phyloP scores from a whole-genome alignment of 1,140 invertebrate genomes.

The Drosophila ananassae region DNA sequence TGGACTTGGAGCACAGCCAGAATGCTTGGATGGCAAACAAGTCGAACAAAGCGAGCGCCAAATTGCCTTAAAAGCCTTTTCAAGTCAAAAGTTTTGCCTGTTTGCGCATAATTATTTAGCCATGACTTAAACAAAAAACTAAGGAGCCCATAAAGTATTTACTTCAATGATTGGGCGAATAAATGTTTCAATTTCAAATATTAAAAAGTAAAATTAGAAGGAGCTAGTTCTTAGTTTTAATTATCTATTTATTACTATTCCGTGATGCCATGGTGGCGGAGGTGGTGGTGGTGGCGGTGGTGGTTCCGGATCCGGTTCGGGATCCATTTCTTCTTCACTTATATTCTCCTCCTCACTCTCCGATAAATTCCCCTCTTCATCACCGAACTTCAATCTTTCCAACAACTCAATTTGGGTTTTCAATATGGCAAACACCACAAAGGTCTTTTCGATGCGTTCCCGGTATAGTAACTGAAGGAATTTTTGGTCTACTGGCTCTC shows the following conservation, averaged over 20 bases:
- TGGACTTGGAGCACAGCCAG: constrained; percentile 61
- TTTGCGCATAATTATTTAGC: constrained; percentile 80
- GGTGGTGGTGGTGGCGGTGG: no score
- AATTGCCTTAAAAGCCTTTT: constrained; percentile 80
- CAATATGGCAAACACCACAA: constrained; percentile 24
- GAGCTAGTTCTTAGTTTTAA: no score
- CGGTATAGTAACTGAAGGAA: constrained; percentile 30
- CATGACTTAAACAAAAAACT: constrained; percentile 49
- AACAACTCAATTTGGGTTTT: constrained; percentile 54
- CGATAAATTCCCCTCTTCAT: constrained; percentile 14
- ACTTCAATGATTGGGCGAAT: not conserved
- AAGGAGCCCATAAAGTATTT: constrained; percentile 1
- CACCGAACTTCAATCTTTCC: constrained; percentile 30
- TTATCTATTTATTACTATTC: not conserved
- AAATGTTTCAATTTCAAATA: not conserved
- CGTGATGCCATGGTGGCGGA: no score
- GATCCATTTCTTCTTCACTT: not conserved
- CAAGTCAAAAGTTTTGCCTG: constrained; percentile 73
- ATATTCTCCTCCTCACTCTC: not conserved
- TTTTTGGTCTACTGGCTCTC: constrained; percentile 8
- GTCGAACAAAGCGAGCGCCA: constrained; percentile 75
- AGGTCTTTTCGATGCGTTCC: constrained; percentile 29
- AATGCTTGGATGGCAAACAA: constrained; percentile 68
- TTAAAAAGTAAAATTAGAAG: not conserved
- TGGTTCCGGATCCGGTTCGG: no score